phyloP scores from a whole-genome alignment of 2,888 invertebrate genomes.

The Cryptophagus acutangulus region DNA sequence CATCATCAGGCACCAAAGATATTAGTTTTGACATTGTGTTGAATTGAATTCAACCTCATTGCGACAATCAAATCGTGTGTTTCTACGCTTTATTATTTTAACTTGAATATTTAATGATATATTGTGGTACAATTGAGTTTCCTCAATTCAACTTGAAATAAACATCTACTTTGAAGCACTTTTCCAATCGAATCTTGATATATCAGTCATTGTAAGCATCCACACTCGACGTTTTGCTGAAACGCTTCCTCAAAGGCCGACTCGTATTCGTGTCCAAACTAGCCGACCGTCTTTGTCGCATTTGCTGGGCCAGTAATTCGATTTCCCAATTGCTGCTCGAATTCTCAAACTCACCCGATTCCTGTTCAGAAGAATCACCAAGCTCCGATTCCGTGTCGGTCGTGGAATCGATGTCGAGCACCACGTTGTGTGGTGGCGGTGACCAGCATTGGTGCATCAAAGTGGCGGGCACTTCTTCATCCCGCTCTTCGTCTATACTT shows the following conservation, averaged over 20 bases:
- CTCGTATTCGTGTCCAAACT: constrained; percentile 42
- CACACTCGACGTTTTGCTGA: constrained; percentile 39
- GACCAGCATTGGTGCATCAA: constrained; percentile 38
- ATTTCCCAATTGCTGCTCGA: constrained; percentile 46
- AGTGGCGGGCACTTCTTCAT: constrained; percentile 64
- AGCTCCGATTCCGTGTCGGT: constrained; percentile 42
- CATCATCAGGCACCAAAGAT: too few relatives aligned
- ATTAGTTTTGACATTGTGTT: too few relatives aligned
- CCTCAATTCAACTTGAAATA: too few relatives aligned
- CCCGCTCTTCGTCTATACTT: constrained; percentile 63
- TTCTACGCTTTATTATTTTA: too few relatives aligned
- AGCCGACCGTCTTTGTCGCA: constrained; percentile 41
- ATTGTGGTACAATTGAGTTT: too few relatives aligned
- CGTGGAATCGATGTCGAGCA: constrained; percentile 41
- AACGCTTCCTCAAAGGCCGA: constrained; percentile 34
- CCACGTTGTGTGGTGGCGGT: constrained; percentile 28
- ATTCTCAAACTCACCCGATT: constrained; percentile 42
- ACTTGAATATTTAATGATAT: too few relatives aligned
- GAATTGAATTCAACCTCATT: too few relatives aligned
- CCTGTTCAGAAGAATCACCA: constrained; percentile 41
- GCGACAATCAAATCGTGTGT: too few relatives aligned
- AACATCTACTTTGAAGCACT: too few relatives aligned
- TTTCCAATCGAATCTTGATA: too few relatives aligned
- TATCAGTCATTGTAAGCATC: constrained; percentile 25
- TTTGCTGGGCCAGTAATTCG: constrained; percentile 45